phyloP scores from a whole-genome alignment of 2,797 vertebrate species.

The Sparidentex hasta region DNA sequence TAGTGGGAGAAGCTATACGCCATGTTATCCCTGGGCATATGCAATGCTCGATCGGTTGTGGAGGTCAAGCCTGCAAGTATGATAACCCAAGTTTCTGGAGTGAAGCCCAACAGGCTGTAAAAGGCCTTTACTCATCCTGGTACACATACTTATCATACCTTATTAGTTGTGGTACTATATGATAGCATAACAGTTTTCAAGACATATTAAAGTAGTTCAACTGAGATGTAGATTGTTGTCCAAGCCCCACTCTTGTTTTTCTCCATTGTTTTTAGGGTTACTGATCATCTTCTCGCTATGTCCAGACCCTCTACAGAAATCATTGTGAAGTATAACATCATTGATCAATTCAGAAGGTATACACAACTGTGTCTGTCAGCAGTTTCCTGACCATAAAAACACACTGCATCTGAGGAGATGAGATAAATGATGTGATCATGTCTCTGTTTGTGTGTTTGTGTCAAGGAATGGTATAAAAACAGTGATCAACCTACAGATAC shows the following conservation, averaged over 20 bases:
- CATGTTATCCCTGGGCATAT: slow-evolving; percentile 91
- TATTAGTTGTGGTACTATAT: neutral
- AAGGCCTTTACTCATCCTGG: slow-evolving; percentile 97
- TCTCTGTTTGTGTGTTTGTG: slow-evolving; percentile 46
- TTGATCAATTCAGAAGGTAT: slow-evolving; percentile 95
- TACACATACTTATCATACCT: slow-evolving; percentile 62
- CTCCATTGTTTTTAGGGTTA: slow-evolving; percentile 88
- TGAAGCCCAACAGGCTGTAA: slow-evolving; percentile 92
- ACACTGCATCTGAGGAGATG: neutral
- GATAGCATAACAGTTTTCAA: neutral
- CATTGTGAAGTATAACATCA: slow-evolving; percentile 92
- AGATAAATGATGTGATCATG: slow-evolving; percentile 17
- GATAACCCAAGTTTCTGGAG: slow-evolving; percentile 94
- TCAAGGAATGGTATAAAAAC: slow-evolving; percentile 92
- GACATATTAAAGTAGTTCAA: neutral
- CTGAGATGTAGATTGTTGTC: neutral
- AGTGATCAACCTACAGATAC: slow-evolving; percentile 95
- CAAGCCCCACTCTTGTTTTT: neutral
- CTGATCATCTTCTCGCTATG: slow-evolving; percentile 93
- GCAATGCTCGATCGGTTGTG: slow-evolving; percentile 95
- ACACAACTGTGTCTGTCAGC: neutral
- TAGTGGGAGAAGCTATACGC: slow-evolving; percentile 93
- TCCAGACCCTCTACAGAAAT: slow-evolving; percentile 95
- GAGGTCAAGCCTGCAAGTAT: slow-evolving; percentile 95
- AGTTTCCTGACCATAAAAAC: neutral